These are phyloP conservation scores for Aphelenchoides bicaudatus DNA, from an alignment of 2,888 invertebrate genomes.

Conservation along the genomic window DNA sequence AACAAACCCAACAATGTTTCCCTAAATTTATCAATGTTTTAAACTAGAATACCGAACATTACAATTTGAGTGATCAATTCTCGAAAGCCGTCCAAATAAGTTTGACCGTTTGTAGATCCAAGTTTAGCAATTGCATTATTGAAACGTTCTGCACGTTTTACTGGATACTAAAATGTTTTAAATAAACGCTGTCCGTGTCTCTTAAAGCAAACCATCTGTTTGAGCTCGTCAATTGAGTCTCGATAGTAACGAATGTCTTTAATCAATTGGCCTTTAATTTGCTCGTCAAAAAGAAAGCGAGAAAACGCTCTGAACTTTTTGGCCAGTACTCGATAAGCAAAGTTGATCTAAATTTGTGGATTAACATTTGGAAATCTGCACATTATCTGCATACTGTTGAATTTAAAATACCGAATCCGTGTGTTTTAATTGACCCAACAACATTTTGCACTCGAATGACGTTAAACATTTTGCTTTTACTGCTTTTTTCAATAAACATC, in stretches of 20 bases:
- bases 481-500: conserved; percentile 84
- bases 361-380: background rate
- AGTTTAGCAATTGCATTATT: conserved; percentile 83
- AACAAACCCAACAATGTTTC: conserved; percentile 89
- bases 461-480: conserved; percentile 86
- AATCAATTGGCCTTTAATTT: conserved; percentile 86
- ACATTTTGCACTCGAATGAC: conserved; percentile 90
- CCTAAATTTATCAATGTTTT: conserved; percentile 69
- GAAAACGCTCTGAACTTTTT: conserved; percentile 90
- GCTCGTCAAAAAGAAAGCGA: conserved; percentile 94
- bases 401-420: conserved; percentile 92
- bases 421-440: conserved; percentile 91
- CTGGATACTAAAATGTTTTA: conserved; percentile 67
- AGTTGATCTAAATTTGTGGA: conserved; percentile 62
- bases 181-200: conserved; percentile 10
- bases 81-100: conserved; percentile 87
- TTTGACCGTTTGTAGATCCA: conserved; percentile 76
- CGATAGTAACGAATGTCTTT: conserved; percentile 73
- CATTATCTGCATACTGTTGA: conserved; percentile 70
- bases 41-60: conserved; percentile 90
- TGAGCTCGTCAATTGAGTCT: conserved; percentile 70
- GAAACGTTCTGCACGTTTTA: conserved; percentile 86
- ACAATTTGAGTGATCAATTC: conserved; percentile 74
- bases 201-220: conserved; percentile 65
- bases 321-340: conserved; percentile 72